These are phyloP conservation scores for Netelia fuscicornis DNA, from an alignment of 2,888 invertebrate species.

Conservation along the genomic window DNA sequence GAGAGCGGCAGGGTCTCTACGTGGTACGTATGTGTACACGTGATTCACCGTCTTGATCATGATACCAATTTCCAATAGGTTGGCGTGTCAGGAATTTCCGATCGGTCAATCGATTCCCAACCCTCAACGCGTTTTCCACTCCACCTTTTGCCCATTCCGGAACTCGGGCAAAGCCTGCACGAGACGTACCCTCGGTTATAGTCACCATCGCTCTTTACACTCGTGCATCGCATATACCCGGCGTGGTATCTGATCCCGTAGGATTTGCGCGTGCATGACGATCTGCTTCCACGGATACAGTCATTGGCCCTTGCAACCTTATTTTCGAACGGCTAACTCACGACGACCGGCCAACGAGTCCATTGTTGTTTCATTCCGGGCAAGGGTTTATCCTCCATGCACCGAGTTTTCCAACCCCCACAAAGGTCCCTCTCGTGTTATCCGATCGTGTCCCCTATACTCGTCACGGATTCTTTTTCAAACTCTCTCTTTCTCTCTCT, in stretches of 20 bases:
- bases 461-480: background rate
- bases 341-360: constrained; percentile 23
- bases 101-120: constrained; percentile 59
- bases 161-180: too few species aligned
- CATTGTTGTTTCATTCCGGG: constrained; percentile 1
- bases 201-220: background rate
- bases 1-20: background rate
- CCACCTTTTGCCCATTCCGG: background rate
- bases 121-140: constrained; percentile 16
- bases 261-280: background rate
- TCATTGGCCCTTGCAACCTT: constrained; percentile 22
- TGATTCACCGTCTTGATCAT: constrained; percentile 61
- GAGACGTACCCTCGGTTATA: background rate
- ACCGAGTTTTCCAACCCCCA: constrained; percentile 25
- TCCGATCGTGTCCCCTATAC: constrained; percentile 36
- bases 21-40: constrained; percentile 35
- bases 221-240: background rate
- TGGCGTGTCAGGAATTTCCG: constrained; percentile 62
- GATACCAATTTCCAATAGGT: constrained; percentile 65
- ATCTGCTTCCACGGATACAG: constrained; percentile 5
- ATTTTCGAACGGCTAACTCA: background rate
- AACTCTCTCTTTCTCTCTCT: background rate
- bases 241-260: constrained; percentile 9
- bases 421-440: constrained; percentile 39
- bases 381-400: background rate